A percentile compares a stretch with the other conserved stretches of the same genome.
These are phyloP conservation scores for Apistogramma diplotaenia DNA, from an alignment of 2,113 vertebrate genomes.

Conservation along the genomic window DNA sequence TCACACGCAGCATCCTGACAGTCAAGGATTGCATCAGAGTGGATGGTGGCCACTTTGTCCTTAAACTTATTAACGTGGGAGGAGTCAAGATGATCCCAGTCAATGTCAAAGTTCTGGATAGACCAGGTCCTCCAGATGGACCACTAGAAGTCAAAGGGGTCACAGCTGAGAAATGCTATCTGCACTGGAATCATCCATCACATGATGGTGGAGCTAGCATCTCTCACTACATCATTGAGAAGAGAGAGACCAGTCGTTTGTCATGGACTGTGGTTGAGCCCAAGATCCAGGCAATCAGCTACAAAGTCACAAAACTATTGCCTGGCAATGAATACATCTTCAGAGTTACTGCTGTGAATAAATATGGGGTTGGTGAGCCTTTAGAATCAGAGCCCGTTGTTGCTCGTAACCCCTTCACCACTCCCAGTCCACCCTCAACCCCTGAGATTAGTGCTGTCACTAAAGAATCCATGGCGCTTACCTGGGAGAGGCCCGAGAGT, in stretches of 20 bases:
- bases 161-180: constrained; percentile 94
- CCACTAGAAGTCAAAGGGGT: constrained; percentile 91
- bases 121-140: constrained; percentile 93
- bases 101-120: constrained; percentile 94
- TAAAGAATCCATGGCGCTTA: constrained; percentile 92
- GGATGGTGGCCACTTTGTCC: constrained; percentile 91
- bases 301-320: constrained; percentile 95
- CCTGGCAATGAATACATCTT: constrained; percentile 98
- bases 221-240: constrained; percentile 96
- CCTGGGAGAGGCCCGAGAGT: constrained; percentile 89
- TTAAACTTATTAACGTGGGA: constrained; percentile 93
- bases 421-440: constrained; percentile 86
- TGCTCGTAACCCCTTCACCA: constrained; percentile 91
- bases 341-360: constrained; percentile 95
- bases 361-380: constrained; percentile 93
- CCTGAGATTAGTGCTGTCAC: constrained; percentile 90
- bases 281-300: constrained; percentile 91
- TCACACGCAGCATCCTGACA: constrained; percentile 85
- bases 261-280: constrained; percentile 97
- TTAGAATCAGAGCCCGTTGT: constrained; percentile 92
- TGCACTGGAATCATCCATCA: constrained; percentile 91
- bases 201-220: constrained; percentile 93
- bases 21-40: constrained; percentile 94
- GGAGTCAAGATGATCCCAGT: constrained; percentile 92
- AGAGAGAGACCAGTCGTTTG: constrained; percentile 95